These are phyloP conservation scores for Lagenorhynchus albirostris DNA, from an alignment of 2,113 vertebrate species.

Conservation along the genomic window DNA sequence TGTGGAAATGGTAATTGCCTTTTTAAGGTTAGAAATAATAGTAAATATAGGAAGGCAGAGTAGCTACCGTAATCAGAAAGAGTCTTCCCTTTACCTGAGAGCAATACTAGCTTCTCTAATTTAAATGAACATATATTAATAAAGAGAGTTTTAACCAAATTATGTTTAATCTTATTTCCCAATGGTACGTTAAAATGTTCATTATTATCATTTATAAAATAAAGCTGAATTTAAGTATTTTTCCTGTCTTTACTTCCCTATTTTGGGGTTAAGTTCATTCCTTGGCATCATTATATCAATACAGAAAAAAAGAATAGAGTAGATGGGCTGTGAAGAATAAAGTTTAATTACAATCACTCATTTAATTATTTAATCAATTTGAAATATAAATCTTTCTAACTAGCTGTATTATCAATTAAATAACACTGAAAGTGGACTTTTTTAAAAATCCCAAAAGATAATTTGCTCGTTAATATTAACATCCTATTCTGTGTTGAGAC, in stretches of 20 bases:
- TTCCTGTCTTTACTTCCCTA: not conserved
- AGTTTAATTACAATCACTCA: conserved; percentile 79
- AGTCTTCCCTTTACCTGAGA: not conserved
- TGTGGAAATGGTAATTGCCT: not conserved
- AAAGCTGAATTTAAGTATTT: not conserved
- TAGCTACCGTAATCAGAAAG: not conserved
- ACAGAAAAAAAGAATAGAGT: conserved; percentile 61
- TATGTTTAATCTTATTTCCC: not conserved
- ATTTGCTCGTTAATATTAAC: conserved; percentile 71
- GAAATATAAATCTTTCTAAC: conserved; percentile 80
- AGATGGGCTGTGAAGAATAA: conserved; percentile 58
- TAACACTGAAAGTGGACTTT: conserved; percentile 8
- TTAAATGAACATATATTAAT: not conserved
- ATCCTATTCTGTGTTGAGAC: conserved; percentile 44
- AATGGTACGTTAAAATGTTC: not conserved
- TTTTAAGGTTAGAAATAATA: not conserved
- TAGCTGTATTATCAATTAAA: conserved; percentile 70
- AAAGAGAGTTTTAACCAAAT: not conserved
- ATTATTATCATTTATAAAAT: not conserved
- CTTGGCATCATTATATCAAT: conserved; percentile 48
- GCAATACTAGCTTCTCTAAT: not conserved
- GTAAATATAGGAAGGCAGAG: not conserved
- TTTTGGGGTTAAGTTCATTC: not conserved
- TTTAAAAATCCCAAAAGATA: conserved; percentile 62
- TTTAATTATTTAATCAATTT: conserved; percentile 79